Evolutionary conservation across 2,113 vertebrate species (phyloP), one percentile per base, ranked within the genome.

Genomic region (Sisor rabdophorus): DNA sequence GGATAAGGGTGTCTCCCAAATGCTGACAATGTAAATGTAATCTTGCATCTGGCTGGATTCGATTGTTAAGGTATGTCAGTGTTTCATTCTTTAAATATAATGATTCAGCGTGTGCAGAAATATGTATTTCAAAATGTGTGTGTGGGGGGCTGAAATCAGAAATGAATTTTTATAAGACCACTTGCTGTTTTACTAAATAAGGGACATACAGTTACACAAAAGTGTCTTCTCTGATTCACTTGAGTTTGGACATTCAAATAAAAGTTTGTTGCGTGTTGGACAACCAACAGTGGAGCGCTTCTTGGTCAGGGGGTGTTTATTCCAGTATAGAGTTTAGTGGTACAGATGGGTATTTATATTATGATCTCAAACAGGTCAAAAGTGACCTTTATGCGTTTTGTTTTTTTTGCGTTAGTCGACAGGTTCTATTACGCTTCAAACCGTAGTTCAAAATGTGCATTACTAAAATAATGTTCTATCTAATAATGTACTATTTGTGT

Each of bases 101-200:
- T 71, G 56, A 71, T 65, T 78, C 69, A 54, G 19, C 15, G 22
- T 40, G 59, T 47, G 44, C 75, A 22, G 64, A 72, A 72, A 58
- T 64, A 72, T 65, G 61, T 56, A 58, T 48, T 68, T 56, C 63
- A 58, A 68, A 76, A 68, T 68, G 36, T 63, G 36, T 48, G 61
- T 30, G 58, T 36, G n/a, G 30, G 69, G 32, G 50, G 12, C 59
- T n/a, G n/a, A 65, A 48, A 65, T 26, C 61, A 28, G 70, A 48
- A 28, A 65, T 64, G 76, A 78, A 78, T 78, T 72, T 78, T 78
- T 78, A 77, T 77, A 48, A 71, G 68, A 71, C 20, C 67, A 60
- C 22, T 64, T 71, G 68, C 58, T 40, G 76, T 24, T 48, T 71
- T 72, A 24, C n/a, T 26, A 36, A 36, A n/a, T 56, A 17, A 63